phyloP scores from a whole-genome alignment of 92 coral and sea anemone species.

The Anthopleura xanthogrammica region DNA sequence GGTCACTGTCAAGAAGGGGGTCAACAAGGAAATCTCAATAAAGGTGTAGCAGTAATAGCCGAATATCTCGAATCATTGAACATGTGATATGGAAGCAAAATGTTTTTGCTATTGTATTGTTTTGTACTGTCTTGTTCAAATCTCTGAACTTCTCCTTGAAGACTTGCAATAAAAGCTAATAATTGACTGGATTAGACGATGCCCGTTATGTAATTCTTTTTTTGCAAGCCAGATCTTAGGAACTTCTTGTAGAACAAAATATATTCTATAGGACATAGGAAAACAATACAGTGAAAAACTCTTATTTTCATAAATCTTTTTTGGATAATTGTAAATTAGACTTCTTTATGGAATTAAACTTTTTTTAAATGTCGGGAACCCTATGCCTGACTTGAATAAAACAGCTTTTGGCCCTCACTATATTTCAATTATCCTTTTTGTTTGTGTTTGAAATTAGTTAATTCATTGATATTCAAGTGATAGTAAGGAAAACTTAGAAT shows the following conservation, averaged over 20 bases:
- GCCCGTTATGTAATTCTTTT: not conserved
- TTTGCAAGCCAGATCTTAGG: not conserved
- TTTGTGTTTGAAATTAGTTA: too few species aligned
- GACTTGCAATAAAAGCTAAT: not conserved
- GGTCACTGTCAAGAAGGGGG: conserved; percentile 50
- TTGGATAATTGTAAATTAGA: conserved; percentile 11
- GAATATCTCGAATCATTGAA: conserved; percentile 61
- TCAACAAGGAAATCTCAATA: conserved; percentile 72
- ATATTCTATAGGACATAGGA: not conserved
- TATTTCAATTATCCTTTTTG: too few species aligned
- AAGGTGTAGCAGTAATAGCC: conserved; percentile 65
- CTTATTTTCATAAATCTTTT: conserved; percentile 34
- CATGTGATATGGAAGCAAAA: conserved; percentile 25
- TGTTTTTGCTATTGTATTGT: conserved; percentile 5
- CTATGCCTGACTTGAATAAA: not conserved
- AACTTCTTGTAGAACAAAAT: conserved; percentile 1
- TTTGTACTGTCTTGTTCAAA: conserved; percentile 22
- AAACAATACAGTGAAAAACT: conserved; percentile 10
- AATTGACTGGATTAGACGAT: not conserved
- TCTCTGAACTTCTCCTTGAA: conserved; percentile 6
- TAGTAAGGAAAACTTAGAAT: too few species aligned
- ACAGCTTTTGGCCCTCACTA: too few species aligned
- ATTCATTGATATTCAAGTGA: too few species aligned
- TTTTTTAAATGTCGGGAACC: not conserved
- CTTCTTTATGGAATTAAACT: not conserved